Conservation (phyloP, 2,888 invertebrate genomes). For the Dugesia japonica region DNA sequence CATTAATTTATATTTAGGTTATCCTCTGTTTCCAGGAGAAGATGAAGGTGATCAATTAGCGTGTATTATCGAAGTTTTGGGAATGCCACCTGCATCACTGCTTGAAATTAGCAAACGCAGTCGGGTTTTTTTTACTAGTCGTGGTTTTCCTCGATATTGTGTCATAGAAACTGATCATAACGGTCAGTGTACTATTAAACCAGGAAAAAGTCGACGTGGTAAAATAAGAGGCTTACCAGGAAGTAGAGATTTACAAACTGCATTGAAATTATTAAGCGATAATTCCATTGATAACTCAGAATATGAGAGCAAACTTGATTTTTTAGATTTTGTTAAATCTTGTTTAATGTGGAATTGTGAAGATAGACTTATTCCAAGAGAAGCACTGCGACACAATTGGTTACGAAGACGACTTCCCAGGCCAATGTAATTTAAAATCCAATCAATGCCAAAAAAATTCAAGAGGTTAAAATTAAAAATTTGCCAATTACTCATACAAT, state of each 20-base stretch:
- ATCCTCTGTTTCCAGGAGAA: constrained; percentile 80
- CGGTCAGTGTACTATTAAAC: constrained; percentile 65
- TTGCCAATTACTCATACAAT: not conserved
- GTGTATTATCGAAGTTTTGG: constrained; percentile 78
- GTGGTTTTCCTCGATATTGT: constrained; percentile 62
- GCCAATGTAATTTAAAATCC: constrained; percentile 2
- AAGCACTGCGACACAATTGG: constrained; percentile 55
- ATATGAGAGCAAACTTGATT: constrained; percentile 60
- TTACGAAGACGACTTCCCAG: constrained; percentile 25
- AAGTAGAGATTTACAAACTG: constrained; percentile 69
- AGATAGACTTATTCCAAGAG: constrained; percentile 67
- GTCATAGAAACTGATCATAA: constrained; percentile 52
- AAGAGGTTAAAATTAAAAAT: not conserved
- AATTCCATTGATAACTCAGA: constrained; percentile 51
- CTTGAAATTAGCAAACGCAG: constrained; percentile 70
- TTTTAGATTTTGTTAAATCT: constrained; percentile 77
- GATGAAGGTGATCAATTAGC: constrained; percentile 86
- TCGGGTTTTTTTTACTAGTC: constrained; percentile 78
- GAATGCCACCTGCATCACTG: constrained; percentile 67
- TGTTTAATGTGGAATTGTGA: constrained; percentile 92
- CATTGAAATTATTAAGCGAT: constrained; percentile 60
- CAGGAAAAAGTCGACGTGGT: constrained; percentile 69
- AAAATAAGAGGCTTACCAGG: constrained; percentile 74
- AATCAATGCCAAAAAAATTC: not conserved
- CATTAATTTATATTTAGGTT: constrained; percentile 57